phyloP scores from a whole-genome alignment of 2,797 vertebrate species.

The Amblyraja radiata region DNA sequence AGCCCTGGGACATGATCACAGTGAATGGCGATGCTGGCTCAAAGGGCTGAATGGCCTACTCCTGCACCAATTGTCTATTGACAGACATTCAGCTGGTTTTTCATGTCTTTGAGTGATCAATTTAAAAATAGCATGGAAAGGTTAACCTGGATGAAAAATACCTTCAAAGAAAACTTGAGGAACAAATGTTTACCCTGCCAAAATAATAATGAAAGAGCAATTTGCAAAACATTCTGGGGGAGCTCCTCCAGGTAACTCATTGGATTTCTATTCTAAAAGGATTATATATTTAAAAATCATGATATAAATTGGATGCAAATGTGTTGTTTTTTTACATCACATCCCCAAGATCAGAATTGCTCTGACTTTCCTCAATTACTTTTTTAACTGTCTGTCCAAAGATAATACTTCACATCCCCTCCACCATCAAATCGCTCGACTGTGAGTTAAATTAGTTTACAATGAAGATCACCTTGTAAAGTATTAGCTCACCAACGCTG shows the following conservation, averaged over 20 bases:
- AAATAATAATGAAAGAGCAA: background rate
- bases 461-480: background rate
- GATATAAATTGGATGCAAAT: no score
- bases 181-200: background rate
- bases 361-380: background rate
- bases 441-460: background rate
- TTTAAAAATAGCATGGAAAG: background rate
- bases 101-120: background rate
- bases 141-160: no score
- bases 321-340: no score
- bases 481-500: slow-evolving; percentile 65
- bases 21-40: no score
- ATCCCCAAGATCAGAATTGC: background rate
- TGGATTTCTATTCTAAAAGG: background rate
- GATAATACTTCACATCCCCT: background rate
- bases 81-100: background rate
- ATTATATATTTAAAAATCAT: background rate
- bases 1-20: background rate
- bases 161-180: background rate
- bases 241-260: background rate
- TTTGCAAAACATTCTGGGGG: background rate
- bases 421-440: background rate
- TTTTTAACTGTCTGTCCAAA: background rate
- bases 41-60: no score
- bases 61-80: no score